Evolutionary conservation across 2,797 vertebrate species (phyloP).

Genomic region (Pangasius krempfi): DNA sequence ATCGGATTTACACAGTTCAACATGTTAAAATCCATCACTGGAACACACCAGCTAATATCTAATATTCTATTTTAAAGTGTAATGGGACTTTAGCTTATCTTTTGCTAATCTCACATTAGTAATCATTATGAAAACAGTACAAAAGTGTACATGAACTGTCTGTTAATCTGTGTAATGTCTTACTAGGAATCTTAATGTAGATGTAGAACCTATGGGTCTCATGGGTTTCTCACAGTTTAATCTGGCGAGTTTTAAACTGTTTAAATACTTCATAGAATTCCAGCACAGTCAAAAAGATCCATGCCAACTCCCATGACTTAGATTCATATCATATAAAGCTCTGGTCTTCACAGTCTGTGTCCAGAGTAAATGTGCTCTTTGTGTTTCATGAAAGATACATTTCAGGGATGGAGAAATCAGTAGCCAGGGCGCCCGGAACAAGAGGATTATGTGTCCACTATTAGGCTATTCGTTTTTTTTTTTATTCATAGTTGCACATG

Average conservation of each 20-base stretch:
- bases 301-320: conserved; percentile 42
- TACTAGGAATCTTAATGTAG: not conserved
- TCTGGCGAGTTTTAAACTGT: not conserved
- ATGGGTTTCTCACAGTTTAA: not conserved
- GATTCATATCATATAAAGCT: conserved; percentile 37
- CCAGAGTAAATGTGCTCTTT: conserved; percentile 45
- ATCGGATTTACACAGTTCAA: conserved; percentile 23
- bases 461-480: not conserved
- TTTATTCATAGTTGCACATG: not conserved
- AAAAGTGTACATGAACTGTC: not conserved
- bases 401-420: conserved; percentile 22
- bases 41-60: conserved; percentile 1
- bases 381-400: conserved; percentile 52
- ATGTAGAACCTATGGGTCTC: not conserved
- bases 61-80: not conserved
- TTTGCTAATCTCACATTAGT: not conserved
- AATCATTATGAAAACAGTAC: not conserved
- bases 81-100: not conserved
- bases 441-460: not conserved
- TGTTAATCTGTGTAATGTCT: not conserved
- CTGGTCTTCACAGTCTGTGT: conserved; percentile 32
- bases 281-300: conserved; percentile 29
- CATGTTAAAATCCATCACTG: conserved; percentile 6
- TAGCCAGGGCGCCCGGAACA: not conserved
- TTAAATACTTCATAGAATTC: not conserved